Percentiles rank a stretch among this genome's conserved stretches.
Conservation (phyloP, 2,888 invertebrate genomes). For the Laspeyria flexula region DNA sequence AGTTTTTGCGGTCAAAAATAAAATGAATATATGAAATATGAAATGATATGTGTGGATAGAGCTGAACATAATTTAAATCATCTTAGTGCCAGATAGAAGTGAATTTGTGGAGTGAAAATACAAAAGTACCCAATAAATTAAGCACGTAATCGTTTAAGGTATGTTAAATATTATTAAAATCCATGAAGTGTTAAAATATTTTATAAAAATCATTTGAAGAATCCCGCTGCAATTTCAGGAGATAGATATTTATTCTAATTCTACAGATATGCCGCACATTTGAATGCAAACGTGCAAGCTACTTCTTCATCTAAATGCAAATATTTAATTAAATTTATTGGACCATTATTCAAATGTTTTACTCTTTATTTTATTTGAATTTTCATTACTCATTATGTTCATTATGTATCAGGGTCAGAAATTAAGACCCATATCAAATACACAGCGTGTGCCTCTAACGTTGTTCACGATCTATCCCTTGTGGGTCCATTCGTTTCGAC, state of each 20-base stretch:
- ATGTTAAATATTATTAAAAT: slow-evolving; percentile 18
- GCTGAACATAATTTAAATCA: slow-evolving; percentile 15
- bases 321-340: slow-evolving; percentile 3
- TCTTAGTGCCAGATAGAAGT: slow-evolving; percentile 6
- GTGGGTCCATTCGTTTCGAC: slow-evolving; percentile 23
- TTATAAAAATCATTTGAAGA: slow-evolving; percentile 2
- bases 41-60: slow-evolving; percentile 12
- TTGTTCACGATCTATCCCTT: slow-evolving; percentile 11
- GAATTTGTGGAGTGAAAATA: slow-evolving; percentile 36
- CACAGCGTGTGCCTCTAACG: slow-evolving; percentile 12
- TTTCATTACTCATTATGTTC: no score
- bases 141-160: slow-evolving; percentile 22
- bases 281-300: not conserved
- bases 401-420: no score
- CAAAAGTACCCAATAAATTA: slow-evolving; percentile 19
- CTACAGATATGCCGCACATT: slow-evolving; percentile 1
- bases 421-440: not conserved
- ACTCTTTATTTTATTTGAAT: slow-evolving; percentile 6
- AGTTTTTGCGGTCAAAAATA: slow-evolving; percentile 16
- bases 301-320: slow-evolving; percentile 5
- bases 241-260: slow-evolving; percentile 4
- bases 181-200: slow-evolving; percentile 4
- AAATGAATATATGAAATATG: slow-evolving; percentile 10
- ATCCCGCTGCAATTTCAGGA: not conserved
- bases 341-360: not conserved